Conservation (phyloP, 2,113 vertebrate genomes). For the Sisor rabdophorus region DNA sequence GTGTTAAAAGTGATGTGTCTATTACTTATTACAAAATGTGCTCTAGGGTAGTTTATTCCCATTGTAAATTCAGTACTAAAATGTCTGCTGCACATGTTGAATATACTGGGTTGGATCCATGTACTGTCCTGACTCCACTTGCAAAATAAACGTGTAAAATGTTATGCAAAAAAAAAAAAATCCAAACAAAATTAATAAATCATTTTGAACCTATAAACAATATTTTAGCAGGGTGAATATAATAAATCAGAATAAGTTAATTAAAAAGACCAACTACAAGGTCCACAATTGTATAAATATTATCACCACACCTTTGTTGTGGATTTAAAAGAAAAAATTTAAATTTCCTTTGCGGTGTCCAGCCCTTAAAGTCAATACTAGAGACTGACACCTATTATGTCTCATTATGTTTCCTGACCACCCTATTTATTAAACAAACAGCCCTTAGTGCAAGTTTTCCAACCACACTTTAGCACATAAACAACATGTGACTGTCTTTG, state of each 20-base stretch:
- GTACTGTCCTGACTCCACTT: neutral
- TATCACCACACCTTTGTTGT: neutral
- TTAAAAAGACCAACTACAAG: neutral
- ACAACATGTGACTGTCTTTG: constrained; percentile 18
- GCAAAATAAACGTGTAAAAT: neutral
- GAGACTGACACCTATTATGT: constrained; percentile 6
- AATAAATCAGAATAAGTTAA: neutral
- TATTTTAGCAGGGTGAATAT: neutral
- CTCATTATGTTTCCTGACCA: constrained; percentile 7
- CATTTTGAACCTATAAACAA: no score
- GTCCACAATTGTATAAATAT: neutral
- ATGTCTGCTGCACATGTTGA: neutral
- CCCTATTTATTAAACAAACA: constrained; percentile 39
- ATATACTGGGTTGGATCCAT: neutral
- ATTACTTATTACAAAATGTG: neutral
- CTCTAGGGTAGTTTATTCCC: neutral
- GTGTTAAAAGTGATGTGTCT: neutral
- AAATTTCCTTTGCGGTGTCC: neutral
- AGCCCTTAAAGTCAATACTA: constrained; percentile 1
- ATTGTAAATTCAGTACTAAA: neutral
- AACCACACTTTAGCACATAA: constrained; percentile 8
- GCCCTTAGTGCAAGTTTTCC: constrained; percentile 20
- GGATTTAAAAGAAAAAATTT: neutral
- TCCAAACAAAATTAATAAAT: neutral
- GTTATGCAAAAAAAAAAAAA: neutral